phyloP scores from a whole-genome alignment of 2,888 invertebrate genomes.

The Ferrisia virgata region DNA sequence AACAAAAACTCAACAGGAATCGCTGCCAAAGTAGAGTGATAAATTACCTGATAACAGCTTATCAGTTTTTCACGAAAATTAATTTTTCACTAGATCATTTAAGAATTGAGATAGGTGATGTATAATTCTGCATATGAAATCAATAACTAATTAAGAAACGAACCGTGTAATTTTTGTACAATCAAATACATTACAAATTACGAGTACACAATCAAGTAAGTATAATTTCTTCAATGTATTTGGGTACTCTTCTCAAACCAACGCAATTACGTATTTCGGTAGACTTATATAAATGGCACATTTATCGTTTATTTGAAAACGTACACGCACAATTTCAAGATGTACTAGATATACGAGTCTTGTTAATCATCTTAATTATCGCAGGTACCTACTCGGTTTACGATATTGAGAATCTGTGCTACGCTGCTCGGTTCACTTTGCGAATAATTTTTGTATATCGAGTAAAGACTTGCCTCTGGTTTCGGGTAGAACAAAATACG shows the following conservation, averaged over 20 bases:
- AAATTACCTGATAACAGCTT: no score
- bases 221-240: not conserved
- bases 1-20: no score
- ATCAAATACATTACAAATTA: not conserved
- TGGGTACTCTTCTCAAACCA: not conserved
- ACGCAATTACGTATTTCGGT: not conserved
- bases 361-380: not conserved
- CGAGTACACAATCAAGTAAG: not conserved
- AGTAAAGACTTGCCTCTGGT: constrained; percentile 6
- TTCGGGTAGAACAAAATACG: constrained; percentile 9
- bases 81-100: not conserved
- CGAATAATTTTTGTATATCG: constrained; percentile 13
- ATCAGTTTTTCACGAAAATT: no score
- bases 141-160: not conserved
- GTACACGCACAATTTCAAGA: not conserved
- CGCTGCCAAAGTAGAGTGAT: no score
- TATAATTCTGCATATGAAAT: not conserved
- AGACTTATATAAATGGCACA: not conserved
- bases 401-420: not conserved
- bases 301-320: not conserved
- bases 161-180: not conserved
- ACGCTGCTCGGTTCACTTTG: not conserved
- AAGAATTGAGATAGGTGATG: not conserved
- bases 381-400: not conserved
- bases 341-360: not conserved